Conservation (phyloP, 2,797 vertebrate genomes). For the Crax fasciolata region DNA sequence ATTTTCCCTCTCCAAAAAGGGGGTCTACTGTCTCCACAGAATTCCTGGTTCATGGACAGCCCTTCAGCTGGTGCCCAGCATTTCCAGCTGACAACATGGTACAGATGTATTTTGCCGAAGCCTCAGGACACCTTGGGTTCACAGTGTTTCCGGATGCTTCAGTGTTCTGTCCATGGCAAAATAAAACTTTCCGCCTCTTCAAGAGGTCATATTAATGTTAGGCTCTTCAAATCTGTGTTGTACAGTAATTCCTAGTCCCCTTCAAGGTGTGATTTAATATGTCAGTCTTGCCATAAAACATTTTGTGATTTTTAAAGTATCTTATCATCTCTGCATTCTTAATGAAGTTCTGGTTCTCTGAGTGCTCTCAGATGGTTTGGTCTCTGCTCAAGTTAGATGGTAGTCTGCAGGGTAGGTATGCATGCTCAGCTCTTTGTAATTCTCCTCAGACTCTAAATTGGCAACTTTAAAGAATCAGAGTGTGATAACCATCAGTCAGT, state of each 20-base stretch:
- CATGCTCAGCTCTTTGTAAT: not conserved
- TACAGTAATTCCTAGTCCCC: not conserved
- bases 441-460: not conserved
- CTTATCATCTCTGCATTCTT: not conserved
- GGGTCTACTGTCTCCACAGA: not conserved
- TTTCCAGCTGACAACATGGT: not conserved
- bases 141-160: not conserved
- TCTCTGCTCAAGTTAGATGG: not conserved
- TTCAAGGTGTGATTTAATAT: not conserved
- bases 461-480: not conserved
- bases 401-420: not conserved
- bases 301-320: not conserved
- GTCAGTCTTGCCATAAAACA: not conserved
- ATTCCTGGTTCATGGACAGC: not conserved
- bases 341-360: not conserved
- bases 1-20: not conserved
- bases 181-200: not conserved
- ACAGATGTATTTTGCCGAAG: rapidly evolving
- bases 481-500: not conserved
- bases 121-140: not conserved
- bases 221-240: not conserved
- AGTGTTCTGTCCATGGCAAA: not conserved
- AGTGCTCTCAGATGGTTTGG: not conserved
- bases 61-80: not conserved
- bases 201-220: not conserved